phyloP scores from a whole-genome alignment of 2,113 vertebrate genomes.

The Scophthalmus maximus region DNA sequence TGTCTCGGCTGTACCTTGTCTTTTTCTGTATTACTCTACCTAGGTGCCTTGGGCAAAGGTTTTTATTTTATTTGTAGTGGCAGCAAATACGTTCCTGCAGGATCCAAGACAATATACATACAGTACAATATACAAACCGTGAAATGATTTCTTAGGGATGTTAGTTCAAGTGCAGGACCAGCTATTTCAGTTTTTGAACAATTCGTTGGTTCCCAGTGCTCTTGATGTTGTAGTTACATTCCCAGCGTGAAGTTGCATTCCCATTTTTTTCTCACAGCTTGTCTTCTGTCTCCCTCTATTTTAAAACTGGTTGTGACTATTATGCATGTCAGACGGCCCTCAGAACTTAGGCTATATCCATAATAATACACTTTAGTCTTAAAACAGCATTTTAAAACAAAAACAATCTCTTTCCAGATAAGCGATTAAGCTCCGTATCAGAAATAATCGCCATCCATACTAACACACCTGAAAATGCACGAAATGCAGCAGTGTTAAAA shows the following conservation, averaged over 20 bases:
- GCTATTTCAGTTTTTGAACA: neutral
- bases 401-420: neutral
- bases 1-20: neutral
- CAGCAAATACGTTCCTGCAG: slow-evolving; percentile 6
- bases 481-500: too few relatives aligned
- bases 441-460: too few relatives aligned
- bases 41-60: neutral
- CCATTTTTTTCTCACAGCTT: neutral
- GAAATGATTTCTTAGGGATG: neutral
- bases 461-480: too few relatives aligned
- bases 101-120: neutral
- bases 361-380: neutral
- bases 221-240: neutral
- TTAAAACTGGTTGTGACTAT: neutral
- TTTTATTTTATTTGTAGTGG: too few relatives aligned
- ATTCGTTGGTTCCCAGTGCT: too few relatives aligned
- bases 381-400: too few relatives aligned
- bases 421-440: neutral
- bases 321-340: neutral
- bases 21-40: neutral
- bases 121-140: neutral
- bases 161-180: neutral
- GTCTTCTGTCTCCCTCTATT: neutral
- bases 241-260: neutral
- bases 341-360: neutral